Conservation (phyloP, 92 coral and sea anemone species). For the Paragorgia papillata region DNA sequence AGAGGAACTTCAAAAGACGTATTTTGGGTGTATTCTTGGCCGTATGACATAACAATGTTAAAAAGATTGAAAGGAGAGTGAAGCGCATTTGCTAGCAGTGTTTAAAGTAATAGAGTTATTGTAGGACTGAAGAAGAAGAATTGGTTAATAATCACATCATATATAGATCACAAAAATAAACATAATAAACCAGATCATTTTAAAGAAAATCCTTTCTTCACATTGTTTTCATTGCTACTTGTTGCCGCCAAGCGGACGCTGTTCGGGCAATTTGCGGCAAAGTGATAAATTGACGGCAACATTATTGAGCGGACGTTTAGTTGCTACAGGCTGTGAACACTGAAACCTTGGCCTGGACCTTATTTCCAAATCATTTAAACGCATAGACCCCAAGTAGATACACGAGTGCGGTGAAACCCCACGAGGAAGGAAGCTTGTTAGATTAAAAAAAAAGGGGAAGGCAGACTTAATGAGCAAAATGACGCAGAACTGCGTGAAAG, state of each 20-base stretch:
- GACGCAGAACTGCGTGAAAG: no score
- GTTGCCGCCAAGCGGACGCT: background rate
- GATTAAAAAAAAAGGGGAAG: background rate
- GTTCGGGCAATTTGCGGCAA: background rate
- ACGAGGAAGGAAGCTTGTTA: conserved; percentile 29
- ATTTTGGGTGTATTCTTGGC: no score
- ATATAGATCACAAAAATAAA: background rate
- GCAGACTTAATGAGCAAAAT: no score
- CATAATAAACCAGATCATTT: background rate
- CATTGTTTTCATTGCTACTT: conserved; percentile 20
- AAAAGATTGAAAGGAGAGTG: no score
- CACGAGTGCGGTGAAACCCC: conserved; percentile 19
- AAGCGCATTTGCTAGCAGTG: no score
- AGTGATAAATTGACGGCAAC: background rate
- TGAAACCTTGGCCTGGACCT: conserved; percentile 37
- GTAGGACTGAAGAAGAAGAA: no score
- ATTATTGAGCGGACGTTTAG: background rate
- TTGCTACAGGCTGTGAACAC: conserved; percentile 21
- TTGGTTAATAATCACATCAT: no score
- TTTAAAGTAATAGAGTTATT: no score
- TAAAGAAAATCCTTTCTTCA: conserved; percentile 7
- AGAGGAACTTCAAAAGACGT: no score
- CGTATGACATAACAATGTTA: no score
- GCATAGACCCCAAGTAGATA: background rate
- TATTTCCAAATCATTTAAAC: background rate